Evolutionary conservation across 2,113 vertebrate species (phyloP).

Genomic region (Anhinga rufa): DNA sequence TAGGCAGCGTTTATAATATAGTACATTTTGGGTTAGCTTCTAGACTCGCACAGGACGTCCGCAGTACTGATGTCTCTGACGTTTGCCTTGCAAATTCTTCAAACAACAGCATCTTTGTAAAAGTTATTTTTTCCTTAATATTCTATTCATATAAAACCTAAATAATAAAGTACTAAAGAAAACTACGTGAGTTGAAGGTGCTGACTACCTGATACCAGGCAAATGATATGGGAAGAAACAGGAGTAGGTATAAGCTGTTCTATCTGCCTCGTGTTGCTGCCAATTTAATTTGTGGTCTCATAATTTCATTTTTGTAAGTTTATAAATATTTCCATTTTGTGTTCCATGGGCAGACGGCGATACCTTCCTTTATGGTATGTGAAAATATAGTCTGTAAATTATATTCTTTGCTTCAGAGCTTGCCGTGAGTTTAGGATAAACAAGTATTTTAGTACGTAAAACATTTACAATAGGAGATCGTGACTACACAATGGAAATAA

Average conservation of each 20-base stretch:
- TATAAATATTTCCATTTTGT: neutral
- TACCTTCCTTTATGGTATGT: neutral
- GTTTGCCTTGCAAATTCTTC: neutral
- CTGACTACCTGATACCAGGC: neutral
- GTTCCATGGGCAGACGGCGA: neutral
- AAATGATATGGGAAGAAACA: neutral
- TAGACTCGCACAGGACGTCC: neutral
- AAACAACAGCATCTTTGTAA: neutral
- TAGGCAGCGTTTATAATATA: neutral
- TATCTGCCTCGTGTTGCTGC: neutral
- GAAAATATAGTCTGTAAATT: neutral
- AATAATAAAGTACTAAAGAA: neutral
- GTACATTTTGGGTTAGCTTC: neutral
- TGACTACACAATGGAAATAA: neutral
- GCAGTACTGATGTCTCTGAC: neutral
- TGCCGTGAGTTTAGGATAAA: neutral
- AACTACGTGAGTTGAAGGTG: neutral
- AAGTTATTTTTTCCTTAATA: neutral
- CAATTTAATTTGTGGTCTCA: neutral
- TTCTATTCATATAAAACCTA: neutral
- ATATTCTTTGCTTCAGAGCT: neutral
- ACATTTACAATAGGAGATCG: neutral
- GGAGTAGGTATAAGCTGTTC: neutral
- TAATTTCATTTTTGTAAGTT: neutral
- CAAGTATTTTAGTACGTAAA: neutral